Evolutionary conservation across 2,888 invertebrate species (phyloP).

Genomic region (Caenorhabditis sp.): DNA sequence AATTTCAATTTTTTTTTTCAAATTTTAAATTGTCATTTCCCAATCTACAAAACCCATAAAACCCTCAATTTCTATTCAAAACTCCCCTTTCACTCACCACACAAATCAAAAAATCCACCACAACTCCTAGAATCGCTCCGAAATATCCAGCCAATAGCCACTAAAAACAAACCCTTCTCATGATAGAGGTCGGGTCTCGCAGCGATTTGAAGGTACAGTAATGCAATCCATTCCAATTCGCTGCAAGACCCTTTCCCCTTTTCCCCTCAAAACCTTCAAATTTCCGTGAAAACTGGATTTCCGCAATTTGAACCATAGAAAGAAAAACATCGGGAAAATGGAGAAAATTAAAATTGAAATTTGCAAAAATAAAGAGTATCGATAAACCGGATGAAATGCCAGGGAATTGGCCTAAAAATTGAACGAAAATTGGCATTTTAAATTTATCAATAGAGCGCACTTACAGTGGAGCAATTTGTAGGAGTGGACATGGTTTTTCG

Average conservation of each 20-base stretch:
- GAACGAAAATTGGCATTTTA: no score
- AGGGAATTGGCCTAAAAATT: not conserved
- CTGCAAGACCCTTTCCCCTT: no score
- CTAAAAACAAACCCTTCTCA: slow-evolving; percentile 1
- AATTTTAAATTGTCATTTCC: no score
- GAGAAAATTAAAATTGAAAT: not conserved
- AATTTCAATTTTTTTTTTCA: no score
- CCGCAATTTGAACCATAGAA: slow-evolving; percentile 1
- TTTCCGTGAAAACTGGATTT: slow-evolving; percentile 31
- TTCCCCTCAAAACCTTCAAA: slow-evolving; percentile 8
- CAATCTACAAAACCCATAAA: no score
- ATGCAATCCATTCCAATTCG: no score
- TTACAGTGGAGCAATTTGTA: not conserved
- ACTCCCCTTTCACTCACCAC: no score
- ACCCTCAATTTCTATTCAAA: no score
- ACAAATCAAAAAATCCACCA: not conserved
- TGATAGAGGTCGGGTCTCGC: no score
- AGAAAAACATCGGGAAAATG: slow-evolving; percentile 9
- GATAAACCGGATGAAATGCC: slow-evolving; percentile 1
- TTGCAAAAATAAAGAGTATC: slow-evolving; percentile 16
- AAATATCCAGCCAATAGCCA: slow-evolving; percentile 27
- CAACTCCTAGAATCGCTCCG: not conserved
- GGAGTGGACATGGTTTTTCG: not conserved
- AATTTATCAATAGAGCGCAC: not conserved
- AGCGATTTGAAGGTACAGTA: no score